Evolutionary conservation across 2,888 invertebrate species (phyloP).

Genomic region (Noctua comes): DNA sequence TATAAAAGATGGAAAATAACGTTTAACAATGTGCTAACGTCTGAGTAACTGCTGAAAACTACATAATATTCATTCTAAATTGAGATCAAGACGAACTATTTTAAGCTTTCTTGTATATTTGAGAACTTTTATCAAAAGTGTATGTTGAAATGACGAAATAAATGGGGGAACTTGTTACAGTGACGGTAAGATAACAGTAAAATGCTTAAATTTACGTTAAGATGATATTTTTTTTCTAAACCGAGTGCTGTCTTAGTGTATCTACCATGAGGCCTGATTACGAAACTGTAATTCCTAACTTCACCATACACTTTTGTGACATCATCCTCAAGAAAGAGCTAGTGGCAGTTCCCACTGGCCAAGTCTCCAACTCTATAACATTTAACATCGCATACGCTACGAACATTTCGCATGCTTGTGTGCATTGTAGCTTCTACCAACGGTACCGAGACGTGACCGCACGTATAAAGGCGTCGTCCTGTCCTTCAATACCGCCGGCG

Average conservation of each 20-base stretch:
- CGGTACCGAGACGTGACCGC: conserved; percentile 96
- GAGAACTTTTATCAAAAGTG: conserved; percentile 30
- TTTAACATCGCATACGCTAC: conserved; percentile 62
- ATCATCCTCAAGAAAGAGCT: conserved; percentile 2
- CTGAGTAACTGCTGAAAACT: conserved; percentile 50
- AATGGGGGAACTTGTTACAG: neutral
- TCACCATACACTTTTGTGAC: conserved; percentile 46
- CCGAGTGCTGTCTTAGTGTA: neutral
- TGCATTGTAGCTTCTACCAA: conserved; percentile 95
- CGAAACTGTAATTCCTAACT: neutral
- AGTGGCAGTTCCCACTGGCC: conserved; percentile 14
- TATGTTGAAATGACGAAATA: conserved; percentile 32
- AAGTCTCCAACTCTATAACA: conserved; percentile 46
- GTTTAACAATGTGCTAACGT: conserved; percentile 75
- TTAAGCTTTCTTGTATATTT: conserved; percentile 52
- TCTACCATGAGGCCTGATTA: neutral
- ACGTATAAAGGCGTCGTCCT: conserved; percentile 96
- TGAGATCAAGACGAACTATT: conserved; percentile 64
- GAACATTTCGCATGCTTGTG: conserved; percentile 76
- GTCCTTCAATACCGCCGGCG: conserved; percentile 93
- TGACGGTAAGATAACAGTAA: neutral
- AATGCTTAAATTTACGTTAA: neutral
- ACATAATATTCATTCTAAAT: conserved; percentile 71
- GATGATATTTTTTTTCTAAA: neutral
- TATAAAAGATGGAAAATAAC: conserved; percentile 41